Evolutionary conservation across 1,140 invertebrate genomes (phyloP), one percentile per base, ranked within the genome.

Genomic region (Aethina tumida): DNA sequence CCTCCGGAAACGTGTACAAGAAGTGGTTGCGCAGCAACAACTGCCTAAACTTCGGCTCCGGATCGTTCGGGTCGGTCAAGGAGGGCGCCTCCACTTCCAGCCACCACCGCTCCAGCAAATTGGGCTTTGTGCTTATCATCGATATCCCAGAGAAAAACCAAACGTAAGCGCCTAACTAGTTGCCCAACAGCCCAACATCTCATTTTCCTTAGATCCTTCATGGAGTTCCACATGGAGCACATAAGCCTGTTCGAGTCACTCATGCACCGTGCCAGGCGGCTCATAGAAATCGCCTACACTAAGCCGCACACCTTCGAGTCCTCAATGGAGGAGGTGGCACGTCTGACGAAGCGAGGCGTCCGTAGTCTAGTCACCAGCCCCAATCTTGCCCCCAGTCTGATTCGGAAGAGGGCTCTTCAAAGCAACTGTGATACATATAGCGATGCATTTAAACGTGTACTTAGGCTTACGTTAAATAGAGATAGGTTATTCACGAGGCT

Each of bases 221-320:
- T 35, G 8, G 26, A 48, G 19, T 81, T 81, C 47, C 73, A 88
- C 39, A 75, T 90, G 58, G 81, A 89, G 37, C 84, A 90, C 50
- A 81, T 84, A 25, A 72, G 81, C 0, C 63, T 91, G 14, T 58
- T 93, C 9, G 86, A 91, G 61, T 72, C 78, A 2, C 74, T 87
- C 54, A 58, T 92, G 17, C 79, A 83, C 52, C 71, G 81, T 31
- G 62, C 91, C 19, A 70, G 79, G 6, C 64, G 75, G 45, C 67
- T 74, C 27, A 70, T 77, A 2, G 66, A 80, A 50, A 53, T 60
- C 14, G 69, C 74, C n/a, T 71, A 74, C 35, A 52, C 70, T 20
- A 65, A 67, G 5, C 60, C 60, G 16, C 49, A 60, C 2, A 61
- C 50, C 20, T 77, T 77, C 47, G 65, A 77, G 3, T 70, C 71